Base-by-base conservation (phyloP, 2,888 invertebrate species). In the Leptopterna dolabrata region DNA sequence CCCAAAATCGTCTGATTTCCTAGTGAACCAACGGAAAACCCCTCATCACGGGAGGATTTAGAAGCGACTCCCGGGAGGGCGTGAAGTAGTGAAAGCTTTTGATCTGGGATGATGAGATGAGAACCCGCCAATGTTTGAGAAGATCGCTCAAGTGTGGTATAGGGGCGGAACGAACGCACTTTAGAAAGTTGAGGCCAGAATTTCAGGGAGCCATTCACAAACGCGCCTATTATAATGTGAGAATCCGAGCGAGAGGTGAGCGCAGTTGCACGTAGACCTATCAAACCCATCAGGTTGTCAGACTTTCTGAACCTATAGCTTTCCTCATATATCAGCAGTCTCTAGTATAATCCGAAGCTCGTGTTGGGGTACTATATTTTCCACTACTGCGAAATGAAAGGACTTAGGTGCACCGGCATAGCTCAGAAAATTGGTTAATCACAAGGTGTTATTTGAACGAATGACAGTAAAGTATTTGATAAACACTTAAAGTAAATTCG, bases 181-280 rank as follows among this genome's bases (percentile, higher is more conserved):
- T 63, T 63, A 63, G 63, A 63, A 63, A 63, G 63, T 13, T 4
- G 63, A 63, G 63, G 63, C 24, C 63, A 63, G 24, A 63, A 63
- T 63, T 63, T 63, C 63, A 63, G 27, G 63, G 63, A 63, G 24
- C 63, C 63, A 63, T 63, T 63, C 63, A 63, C 63, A 63, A 63
- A 63, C 24, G 2, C 63, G 24, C 6, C 19, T 2, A 36, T 36
- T 36, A 36, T 63, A 24, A n/a, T n/a, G n/a, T 24, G 24, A 7
- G 63, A 63, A 24, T 19, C 63, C 19, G 24, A 27, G 19, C 0
- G 24, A 24, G 63, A 24, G 63, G 63, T 1, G n/a, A 24, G 19
- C 6, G 24, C 19, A 63, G 24, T 7, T 36, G 36, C 36, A 7
- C 7, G 4, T 36, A 36, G 2, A 4, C 36, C 36, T 36, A 7